These are phyloP conservation scores for Plotosus lineatus DNA, from an alignment of 2,113 vertebrate species.

Conservation along the genomic window DNA sequence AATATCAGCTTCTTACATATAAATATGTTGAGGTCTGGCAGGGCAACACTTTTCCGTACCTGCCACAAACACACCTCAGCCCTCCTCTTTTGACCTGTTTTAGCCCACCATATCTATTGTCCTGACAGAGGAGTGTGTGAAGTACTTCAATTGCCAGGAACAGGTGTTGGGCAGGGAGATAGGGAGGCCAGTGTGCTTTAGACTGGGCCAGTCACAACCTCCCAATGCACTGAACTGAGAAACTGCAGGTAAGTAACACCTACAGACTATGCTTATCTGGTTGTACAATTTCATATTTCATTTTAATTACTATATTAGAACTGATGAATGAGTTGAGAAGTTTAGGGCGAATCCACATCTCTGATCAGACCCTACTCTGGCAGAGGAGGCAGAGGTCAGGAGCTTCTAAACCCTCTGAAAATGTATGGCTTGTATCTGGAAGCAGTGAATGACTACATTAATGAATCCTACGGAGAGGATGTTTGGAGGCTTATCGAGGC, in stretches of 20 bases:
- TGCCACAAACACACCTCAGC: slow-evolving; percentile 68
- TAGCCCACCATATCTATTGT: slow-evolving; percentile 56
- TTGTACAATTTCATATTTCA: neutral
- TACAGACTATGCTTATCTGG: slow-evolving; percentile 32
- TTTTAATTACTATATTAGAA: neutral
- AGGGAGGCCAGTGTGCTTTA: slow-evolving; percentile 32
- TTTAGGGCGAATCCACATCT: neutral
- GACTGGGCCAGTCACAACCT: slow-evolving; percentile 45
- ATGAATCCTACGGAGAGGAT: slow-evolving; percentile 74
- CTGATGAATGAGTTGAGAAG: neutral
- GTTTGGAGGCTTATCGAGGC: slow-evolving; percentile 76
- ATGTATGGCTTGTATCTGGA: slow-evolving; percentile 77
- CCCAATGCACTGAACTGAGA: slow-evolving; percentile 50
- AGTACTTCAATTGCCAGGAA: slow-evolving; percentile 60
- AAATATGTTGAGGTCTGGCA: neutral
- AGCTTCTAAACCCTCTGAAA: slow-evolving; percentile 65
- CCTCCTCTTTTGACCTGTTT: slow-evolving; percentile 59
- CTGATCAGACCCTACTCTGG: slow-evolving; percentile 34
- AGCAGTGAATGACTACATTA: slow-evolving; percentile 75
- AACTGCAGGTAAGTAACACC: slow-evolving; percentile 62
- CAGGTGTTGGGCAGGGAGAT: slow-evolving; percentile 61
- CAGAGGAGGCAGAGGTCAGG: slow-evolving; percentile 50
- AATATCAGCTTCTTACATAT: slow-evolving; percentile 4
- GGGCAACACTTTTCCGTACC: slow-evolving; percentile 51
- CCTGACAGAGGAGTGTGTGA: slow-evolving; percentile 64